Conservation (phyloP, 2,888 invertebrate species). For the Macrosoma leucophasiata region DNA sequence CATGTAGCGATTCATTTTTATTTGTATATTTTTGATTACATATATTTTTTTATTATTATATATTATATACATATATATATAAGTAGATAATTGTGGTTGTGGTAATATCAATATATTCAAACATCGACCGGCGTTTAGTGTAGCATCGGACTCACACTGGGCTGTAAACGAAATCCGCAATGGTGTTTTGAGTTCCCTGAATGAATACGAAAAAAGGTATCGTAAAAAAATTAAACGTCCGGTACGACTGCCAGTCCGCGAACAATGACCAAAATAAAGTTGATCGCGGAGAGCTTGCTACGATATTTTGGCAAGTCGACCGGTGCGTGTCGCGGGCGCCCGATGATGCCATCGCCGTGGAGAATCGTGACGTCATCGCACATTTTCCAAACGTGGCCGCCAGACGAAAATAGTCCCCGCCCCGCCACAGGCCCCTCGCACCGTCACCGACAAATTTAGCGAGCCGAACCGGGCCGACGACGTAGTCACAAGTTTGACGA, state of each 20-base stretch:
- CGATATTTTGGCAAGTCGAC: constrained; percentile 70
- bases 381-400: constrained; percentile 75
- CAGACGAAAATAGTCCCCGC: constrained; percentile 74
- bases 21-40: no score
- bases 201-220: no score
- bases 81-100: no score
- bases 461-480: constrained; percentile 36
- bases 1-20: no score
- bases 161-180: no score
- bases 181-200: no score
- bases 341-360: constrained; percentile 73
- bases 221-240: not conserved
- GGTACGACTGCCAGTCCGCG: constrained; percentile 26
- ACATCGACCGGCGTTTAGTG: no score
- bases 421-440: constrained; percentile 58
- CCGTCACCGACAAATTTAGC: constrained; percentile 72
- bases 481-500: constrained; percentile 28
- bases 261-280: constrained; percentile 69
- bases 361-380: constrained; percentile 70
- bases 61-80: no score
- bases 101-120: not conserved
- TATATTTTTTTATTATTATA: no score
- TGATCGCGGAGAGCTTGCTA: constrained; percentile 56
- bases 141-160: no score
- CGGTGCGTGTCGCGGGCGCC: constrained; percentile 64